phyloP scores from a whole-genome alignment of 2,113 vertebrate genomes.

The Cyphomyrus plagiostoma region DNA sequence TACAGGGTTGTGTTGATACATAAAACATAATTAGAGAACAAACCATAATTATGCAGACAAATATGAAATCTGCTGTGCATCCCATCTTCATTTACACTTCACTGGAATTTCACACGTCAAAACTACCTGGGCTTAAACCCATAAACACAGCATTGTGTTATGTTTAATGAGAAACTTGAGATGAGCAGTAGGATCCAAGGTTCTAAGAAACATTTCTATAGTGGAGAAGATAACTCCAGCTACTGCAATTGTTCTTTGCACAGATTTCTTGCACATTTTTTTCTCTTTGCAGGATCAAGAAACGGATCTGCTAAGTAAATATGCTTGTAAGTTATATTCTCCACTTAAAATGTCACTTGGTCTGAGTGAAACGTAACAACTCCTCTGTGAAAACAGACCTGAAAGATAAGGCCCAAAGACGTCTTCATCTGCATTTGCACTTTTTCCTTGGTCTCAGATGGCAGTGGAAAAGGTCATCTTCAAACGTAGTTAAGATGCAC shows the following conservation, averaged over 20 bases:
- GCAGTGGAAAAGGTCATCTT: background rate
- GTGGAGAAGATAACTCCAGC: background rate
- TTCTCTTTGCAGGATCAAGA: background rate
- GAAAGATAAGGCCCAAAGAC: background rate
- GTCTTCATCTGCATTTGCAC: background rate
- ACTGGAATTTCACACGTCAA: background rate
- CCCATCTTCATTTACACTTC: background rate
- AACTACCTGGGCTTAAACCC: background rate
- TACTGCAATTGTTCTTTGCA: background rate
- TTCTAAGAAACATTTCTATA: background rate
- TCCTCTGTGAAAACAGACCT: background rate
- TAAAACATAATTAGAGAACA: background rate
- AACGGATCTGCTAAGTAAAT: background rate
- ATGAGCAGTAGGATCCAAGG: background rate
- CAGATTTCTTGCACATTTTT: background rate
- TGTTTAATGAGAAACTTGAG: background rate
- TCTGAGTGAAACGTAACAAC: background rate
- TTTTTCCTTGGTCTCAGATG: background rate
- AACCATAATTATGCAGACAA: background rate
- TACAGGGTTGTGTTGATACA: too few relatives aligned
- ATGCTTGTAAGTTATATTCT: background rate
- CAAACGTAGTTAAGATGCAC: background rate
- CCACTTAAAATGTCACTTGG: background rate
- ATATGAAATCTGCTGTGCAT: background rate
- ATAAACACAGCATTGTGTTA: too few relatives aligned